Conservation (phyloP, 2,113 vertebrate genomes). For the Myxocyprinus asiaticus region DNA sequence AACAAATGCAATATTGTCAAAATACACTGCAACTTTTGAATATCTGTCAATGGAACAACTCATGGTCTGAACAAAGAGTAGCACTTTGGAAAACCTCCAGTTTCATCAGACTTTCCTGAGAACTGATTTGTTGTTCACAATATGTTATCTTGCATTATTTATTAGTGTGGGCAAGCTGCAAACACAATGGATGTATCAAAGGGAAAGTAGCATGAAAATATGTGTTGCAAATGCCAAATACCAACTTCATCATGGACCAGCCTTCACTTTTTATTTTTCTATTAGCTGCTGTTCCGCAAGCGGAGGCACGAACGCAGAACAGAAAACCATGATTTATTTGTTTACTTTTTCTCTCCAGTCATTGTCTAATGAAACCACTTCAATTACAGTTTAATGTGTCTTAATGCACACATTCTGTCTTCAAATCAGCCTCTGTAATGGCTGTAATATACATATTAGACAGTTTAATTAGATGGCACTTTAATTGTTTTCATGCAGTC, state of each 20-base stretch:
- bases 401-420: slow-evolving; percentile 67
- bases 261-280: slow-evolving; percentile 32
- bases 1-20: no score
- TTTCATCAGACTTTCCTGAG: no score
- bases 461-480: slow-evolving; percentile 68
- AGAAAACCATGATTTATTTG: slow-evolving; percentile 62
- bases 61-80: no score
- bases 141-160: neutral
- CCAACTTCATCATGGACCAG: slow-evolving; percentile 21
- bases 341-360: slow-evolving; percentile 68
- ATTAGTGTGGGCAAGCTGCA: neutral
- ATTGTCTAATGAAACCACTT: slow-evolving; percentile 51
- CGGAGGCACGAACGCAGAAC: slow-evolving; percentile 28
- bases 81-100: no score
- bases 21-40: no score
- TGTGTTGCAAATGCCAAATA: slow-evolving; percentile 9
- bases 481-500: slow-evolving; percentile 67
- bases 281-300: slow-evolving; percentile 25
- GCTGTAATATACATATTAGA: slow-evolving; percentile 65
- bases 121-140: no score
- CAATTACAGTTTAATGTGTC: slow-evolving; percentile 69
- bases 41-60: no score
- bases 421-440: slow-evolving; percentile 68
- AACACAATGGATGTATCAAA: neutral
- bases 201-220: slow-evolving; percentile 24